Conservation (phyloP, 1,140 invertebrate species). For the Spodoptera litura region DNA sequence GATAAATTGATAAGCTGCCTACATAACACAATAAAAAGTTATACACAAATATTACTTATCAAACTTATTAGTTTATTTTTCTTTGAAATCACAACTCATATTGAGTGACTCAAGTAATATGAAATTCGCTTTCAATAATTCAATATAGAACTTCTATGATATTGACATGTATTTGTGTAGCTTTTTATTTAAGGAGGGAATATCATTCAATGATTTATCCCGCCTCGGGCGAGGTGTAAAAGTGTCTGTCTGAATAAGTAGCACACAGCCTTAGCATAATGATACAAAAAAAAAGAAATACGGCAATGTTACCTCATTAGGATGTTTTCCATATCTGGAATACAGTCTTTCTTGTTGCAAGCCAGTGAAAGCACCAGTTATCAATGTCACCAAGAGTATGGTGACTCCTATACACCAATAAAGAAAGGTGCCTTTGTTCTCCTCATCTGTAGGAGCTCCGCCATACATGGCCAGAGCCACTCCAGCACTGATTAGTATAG, state of each 20-base stretch:
- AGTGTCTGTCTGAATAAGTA: too few relatives aligned
- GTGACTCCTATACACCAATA: constrained; percentile 77
- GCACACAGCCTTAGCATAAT: too few relatives aligned
- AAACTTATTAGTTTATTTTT: not conserved
- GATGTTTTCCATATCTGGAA: constrained; percentile 77
- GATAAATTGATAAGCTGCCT: not conserved
- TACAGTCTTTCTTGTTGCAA: constrained; percentile 77
- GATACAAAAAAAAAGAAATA: not conserved
- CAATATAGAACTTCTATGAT: too few relatives aligned
- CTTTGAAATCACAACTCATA: too few relatives aligned
- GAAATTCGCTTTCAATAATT: too few relatives aligned
- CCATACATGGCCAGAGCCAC: constrained; percentile 76
- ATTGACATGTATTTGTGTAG: not conserved
- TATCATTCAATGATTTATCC: too few relatives aligned
- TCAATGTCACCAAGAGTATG: constrained; percentile 71
- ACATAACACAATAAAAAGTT: constrained; percentile 6
- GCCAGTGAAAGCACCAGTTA: constrained; percentile 77
- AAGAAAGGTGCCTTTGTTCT: constrained; percentile 65
- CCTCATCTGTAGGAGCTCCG: constrained; percentile 68
- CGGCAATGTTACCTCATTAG: constrained; percentile 68
- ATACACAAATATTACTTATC: not conserved
- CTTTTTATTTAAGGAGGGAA: too few relatives aligned
- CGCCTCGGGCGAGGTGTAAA: too few relatives aligned
- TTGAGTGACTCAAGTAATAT: too few relatives aligned
- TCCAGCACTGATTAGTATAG: constrained; percentile 74